Evolutionary conservation across 1,140 invertebrate species (phyloP), one percentile per base, ranked within the genome.

Genomic region (Cyrtorhinus lividipennis): DNA sequence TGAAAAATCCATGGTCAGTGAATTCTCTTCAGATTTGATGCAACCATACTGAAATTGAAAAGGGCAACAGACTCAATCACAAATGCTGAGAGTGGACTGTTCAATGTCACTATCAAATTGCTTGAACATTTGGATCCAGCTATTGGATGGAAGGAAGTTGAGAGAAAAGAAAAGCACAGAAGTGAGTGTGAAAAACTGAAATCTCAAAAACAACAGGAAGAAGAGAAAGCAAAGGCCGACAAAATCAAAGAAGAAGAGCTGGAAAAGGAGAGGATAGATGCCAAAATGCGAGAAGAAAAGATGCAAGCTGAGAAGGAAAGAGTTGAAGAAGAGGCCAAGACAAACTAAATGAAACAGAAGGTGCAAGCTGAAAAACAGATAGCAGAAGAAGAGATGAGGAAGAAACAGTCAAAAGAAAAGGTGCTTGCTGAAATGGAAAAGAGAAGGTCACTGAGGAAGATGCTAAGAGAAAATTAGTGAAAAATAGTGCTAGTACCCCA

Each of bases 361-460:
- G n/a, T n/a, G n/a, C n/a, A n/a, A n/a, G n/a, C 48, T 53, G 48
- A 62, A 61, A 13, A 62, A 65, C 48, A 56, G 62, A 23, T 10
- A 63, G 66, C 62, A 59, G 44, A 65, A 59, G 26, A 64, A 62
- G 63, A 62, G 62, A 56, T 15, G 3, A 8, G 5, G 0, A 57
- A 66, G n/a, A 24, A 64, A 15, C 20, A 8, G 3, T 45, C 62
- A 23, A 61, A 12, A 23, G 13, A 38, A n/a, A n/a, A n/a, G n/a
- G n/a, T n/a, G n/a, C n/a, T n/a, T n/a, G n/a, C n/a, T n/a, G n/a
- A n/a, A n/a, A n/a, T n/a, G n/a, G n/a, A n/a, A n/a, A n/a, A n/a
- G n/a, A n/a, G n/a, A n/a, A n/a, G n/a, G n/a, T n/a, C n/a, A n/a
- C n/a, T n/a, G n/a, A n/a, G n/a, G n/a, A n/a, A n/a, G n/a, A n/a